phyloP scores from a whole-genome alignment of 2,888 invertebrate species.

The Eristalinus aeneus region DNA sequence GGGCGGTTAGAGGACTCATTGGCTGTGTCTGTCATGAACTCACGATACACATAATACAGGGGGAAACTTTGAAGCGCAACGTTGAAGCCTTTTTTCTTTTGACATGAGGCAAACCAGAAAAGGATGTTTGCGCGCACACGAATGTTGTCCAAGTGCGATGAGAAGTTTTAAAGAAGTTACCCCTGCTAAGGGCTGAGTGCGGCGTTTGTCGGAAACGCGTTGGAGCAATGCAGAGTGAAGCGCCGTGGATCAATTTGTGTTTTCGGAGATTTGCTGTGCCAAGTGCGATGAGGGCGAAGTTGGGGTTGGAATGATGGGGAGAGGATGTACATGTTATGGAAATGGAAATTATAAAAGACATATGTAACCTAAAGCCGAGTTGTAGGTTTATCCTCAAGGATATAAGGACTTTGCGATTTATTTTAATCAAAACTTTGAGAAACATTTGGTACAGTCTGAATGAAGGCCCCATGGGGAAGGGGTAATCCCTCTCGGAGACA shows the following conservation, averaged over 20 bases:
- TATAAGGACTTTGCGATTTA: not conserved
- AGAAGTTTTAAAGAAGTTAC: constrained; percentile 46
- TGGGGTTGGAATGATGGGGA: not conserved
- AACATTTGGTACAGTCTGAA: not conserved
- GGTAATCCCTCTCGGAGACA: not conserved
- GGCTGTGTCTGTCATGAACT: constrained; percentile 52
- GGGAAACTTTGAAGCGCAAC: constrained; percentile 57
- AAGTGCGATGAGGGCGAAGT: not conserved
- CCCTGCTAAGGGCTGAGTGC: constrained; percentile 20
- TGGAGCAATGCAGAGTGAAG: not conserved
- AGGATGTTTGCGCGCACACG: constrained; percentile 39
- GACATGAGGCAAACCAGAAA: constrained; percentile 1
- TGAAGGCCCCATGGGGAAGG: not conserved
- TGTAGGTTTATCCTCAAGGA: not conserved
- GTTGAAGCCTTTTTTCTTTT: constrained; percentile 49
- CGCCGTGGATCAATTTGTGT: constrained; percentile 4
- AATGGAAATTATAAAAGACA: constrained; percentile 9
- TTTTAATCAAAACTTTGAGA: not conserved
- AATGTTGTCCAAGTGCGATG: constrained; percentile 47
- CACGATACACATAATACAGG: constrained; percentile 58
- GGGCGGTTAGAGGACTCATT: not conserved
- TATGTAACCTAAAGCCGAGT: not conserved
- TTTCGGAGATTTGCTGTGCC: not conserved
- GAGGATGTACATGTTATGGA: constrained; percentile 19
- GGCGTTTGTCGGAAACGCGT: constrained; percentile 34